Conservation (phyloP, 2,888 invertebrate genomes). For the Tigriopus californicus region DNA sequence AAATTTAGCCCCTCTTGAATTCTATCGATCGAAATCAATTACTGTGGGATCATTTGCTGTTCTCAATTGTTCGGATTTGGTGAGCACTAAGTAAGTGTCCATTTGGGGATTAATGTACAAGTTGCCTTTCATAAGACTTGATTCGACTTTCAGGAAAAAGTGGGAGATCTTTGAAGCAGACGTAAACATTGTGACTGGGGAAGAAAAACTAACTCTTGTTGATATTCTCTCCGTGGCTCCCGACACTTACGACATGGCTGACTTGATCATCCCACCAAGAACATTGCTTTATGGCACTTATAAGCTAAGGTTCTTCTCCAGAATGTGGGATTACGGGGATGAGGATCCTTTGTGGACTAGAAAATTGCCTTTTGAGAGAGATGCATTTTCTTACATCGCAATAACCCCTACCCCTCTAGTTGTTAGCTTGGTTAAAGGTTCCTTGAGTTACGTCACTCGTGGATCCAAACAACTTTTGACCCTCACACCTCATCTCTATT, state of each 20-base stretch:
- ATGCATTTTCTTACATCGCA: slow-evolving; percentile 4
- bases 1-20: neutral
- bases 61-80: neutral
- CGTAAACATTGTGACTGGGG: neutral
- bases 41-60: neutral
- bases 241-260: neutral
- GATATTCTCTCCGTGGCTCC: neutral
- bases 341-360: slow-evolving; percentile 3
- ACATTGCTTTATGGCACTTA: slow-evolving; percentile 4
- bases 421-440: neutral
- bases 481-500: slow-evolving; percentile 2
- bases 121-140: too few relatives aligned
- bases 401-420: slow-evolving; percentile 1
- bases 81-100: neutral
- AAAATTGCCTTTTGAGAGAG: slow-evolving; percentile 4
- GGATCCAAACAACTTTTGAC: neutral
- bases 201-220: neutral
- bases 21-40: neutral
- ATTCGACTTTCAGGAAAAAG: neutral
- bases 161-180: neutral
- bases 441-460: neutral
- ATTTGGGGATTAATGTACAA: too few relatives aligned
- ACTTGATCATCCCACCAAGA: neutral
- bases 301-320: slow-evolving; percentile 1
- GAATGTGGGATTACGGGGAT: slow-evolving; percentile 7